Percentiles rank a stretch among this genome's conserved stretches.
Conservation (phyloP, 2,888 invertebrate genomes). For the Diloba caeruleocephala region DNA sequence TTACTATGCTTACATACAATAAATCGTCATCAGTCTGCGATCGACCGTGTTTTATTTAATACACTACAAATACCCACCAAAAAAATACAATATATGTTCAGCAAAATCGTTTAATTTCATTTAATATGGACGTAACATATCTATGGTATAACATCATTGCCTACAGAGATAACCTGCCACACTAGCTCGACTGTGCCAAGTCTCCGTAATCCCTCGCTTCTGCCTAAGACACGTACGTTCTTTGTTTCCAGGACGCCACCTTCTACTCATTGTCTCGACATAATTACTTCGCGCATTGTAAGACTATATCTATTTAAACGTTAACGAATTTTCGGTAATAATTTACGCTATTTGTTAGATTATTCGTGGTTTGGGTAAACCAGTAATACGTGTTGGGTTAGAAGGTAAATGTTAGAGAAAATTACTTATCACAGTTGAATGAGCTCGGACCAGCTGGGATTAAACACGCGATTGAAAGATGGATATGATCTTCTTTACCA, state of each 20-base stretch:
- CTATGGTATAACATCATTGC: too few relatives aligned
- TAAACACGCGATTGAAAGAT: conserved; percentile 13
- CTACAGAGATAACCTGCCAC: conserved; percentile 5
- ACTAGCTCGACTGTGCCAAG: background rate
- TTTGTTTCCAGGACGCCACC: conserved; percentile 40
- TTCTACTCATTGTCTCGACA: conserved; percentile 43
- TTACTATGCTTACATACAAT: too few relatives aligned
- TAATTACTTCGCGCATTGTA: conserved; percentile 51
- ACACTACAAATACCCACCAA: too few relatives aligned
- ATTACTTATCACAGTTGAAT: too few relatives aligned
- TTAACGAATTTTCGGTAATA: conserved; percentile 20
- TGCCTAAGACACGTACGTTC: conserved; percentile 28
- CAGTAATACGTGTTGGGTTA: background rate
- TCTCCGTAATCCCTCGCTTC: conserved; percentile 25
- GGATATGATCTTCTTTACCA: conserved; percentile 11
- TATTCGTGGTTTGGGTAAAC: conserved; percentile 18
- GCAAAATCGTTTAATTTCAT: too few relatives aligned
- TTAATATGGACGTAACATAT: too few relatives aligned
- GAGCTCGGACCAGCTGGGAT: too few relatives aligned
- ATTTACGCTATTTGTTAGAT: conserved; percentile 30
- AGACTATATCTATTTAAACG: conserved; percentile 34
- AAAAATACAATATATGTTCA: too few relatives aligned
- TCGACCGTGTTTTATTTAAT: too few relatives aligned
- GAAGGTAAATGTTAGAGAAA: conserved; percentile 2
- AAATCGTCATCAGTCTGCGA: too few relatives aligned